Evolutionary conservation across 2,888 invertebrate species (phyloP).

Genomic region (Agrochola lota): DNA sequence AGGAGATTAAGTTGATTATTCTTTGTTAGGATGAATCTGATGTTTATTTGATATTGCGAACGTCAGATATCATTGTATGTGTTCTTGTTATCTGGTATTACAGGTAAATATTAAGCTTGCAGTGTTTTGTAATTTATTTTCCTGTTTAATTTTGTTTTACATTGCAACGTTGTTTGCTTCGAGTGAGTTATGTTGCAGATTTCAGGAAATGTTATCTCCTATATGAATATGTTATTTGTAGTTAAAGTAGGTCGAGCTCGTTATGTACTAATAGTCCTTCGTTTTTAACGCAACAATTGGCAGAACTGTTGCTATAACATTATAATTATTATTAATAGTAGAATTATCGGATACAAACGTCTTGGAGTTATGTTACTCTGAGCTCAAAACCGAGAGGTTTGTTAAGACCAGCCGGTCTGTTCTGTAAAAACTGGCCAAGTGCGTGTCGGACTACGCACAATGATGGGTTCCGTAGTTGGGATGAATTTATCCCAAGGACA

Average conservation of each 20-base stretch:
- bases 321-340: too few species aligned
- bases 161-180: conserved; percentile 21
- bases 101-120: conserved; percentile 31
- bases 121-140: conserved; percentile 43
- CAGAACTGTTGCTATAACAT: neutral
- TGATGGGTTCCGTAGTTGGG: too few species aligned
- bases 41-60: conserved; percentile 53
- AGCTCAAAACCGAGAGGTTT: too few species aligned
- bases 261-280: neutral
- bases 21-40: conserved; percentile 36
- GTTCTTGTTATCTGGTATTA: conserved; percentile 53
- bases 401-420: too few species aligned
- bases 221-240: conserved; percentile 1
- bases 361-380: neutral
- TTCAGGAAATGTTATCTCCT: conserved; percentile 27
- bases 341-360: neutral
- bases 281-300: neutral
- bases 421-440: too few species aligned
- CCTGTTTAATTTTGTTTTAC: conserved; percentile 38
- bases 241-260: conserved; percentile 23
- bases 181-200: conserved; percentile 17
- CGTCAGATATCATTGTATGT: conserved; percentile 48
- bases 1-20: conserved; percentile 53
- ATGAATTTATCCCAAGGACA: too few species aligned
- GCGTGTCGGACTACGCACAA: too few species aligned